Percentiles rank a stretch among this genome's conserved stretches.
These are phyloP conservation scores for Orthonychiurus folsomi DNA, from an alignment of 2,888 invertebrate genomes.

Conservation along the genomic window DNA sequence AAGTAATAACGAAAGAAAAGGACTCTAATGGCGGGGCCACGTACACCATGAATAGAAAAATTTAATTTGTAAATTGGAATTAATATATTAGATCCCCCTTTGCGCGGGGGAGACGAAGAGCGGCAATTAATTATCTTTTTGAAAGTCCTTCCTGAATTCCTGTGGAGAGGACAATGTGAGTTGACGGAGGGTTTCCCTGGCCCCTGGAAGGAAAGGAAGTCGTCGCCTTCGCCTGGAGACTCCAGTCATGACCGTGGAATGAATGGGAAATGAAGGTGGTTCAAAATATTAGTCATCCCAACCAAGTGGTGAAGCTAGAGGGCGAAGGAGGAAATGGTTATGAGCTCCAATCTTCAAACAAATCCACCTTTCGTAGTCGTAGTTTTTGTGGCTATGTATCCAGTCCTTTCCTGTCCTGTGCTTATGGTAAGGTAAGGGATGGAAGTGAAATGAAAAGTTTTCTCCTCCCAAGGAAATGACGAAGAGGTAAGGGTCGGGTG, in stretches of 20 bases:
- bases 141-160: background rate
- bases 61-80: conserved; percentile 16
- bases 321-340: background rate
- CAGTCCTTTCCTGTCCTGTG: background rate
- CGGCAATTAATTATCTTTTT: background rate
- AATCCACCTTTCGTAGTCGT: too few species aligned
- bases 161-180: background rate
- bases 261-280: too few species aligned
- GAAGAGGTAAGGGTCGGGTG: background rate
- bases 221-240: background rate
- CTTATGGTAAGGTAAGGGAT: too few species aligned
- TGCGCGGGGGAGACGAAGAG: background rate
- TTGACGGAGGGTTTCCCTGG: background rate
- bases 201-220: background rate
- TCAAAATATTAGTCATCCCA: too few species aligned
- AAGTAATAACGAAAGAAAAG: too few species aligned
- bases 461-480: background rate
- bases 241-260: too few species aligned
- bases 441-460: conserved; percentile 1
- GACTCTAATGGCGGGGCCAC: too few species aligned
- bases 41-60: too few species aligned
- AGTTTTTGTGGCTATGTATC: too few species aligned
- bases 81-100: background rate
- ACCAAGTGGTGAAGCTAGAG: too few species aligned
- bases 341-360: background rate